Conservation (phyloP, 2,797 vertebrate species). For the Amazona ochrocephala region DNA sequence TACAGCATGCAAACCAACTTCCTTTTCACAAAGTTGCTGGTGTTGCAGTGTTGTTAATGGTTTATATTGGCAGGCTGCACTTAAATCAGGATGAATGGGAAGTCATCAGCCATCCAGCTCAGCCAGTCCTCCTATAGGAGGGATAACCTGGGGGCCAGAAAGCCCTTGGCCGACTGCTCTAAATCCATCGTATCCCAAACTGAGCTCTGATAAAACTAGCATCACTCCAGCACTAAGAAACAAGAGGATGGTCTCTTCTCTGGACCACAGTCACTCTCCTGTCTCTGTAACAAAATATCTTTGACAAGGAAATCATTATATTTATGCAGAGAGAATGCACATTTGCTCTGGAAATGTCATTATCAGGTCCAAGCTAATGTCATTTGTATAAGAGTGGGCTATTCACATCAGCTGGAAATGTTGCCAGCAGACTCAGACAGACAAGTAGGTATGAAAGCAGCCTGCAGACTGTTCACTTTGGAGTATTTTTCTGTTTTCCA, state of each 20-base stretch:
- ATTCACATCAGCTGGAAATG: neutral
- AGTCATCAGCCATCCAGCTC: neutral
- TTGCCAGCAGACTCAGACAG: neutral
- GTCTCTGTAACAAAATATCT: neutral
- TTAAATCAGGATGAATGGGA: neutral
- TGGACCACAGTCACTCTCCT: fast-evolving
- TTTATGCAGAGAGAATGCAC: neutral
- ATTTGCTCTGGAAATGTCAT: neutral
- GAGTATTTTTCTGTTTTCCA: neutral
- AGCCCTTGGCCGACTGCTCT: neutral
- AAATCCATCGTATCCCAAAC: neutral
- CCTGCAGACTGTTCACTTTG: neutral
- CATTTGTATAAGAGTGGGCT: neutral
- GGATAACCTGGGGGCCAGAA: neutral
- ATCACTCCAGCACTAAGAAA: neutral
- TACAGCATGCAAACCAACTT: neutral
- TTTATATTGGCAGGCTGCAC: neutral
- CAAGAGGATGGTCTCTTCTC: neutral
- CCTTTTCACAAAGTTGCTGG: neutral
- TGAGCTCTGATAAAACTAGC: neutral
- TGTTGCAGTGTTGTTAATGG: neutral
- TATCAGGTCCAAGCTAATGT: neutral
- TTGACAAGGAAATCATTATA: neutral
- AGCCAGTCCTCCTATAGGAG: neutral
- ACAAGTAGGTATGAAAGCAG: neutral